Conservation (phyloP, 2,113 vertebrate genomes). For the Hyla sarda region DNA sequence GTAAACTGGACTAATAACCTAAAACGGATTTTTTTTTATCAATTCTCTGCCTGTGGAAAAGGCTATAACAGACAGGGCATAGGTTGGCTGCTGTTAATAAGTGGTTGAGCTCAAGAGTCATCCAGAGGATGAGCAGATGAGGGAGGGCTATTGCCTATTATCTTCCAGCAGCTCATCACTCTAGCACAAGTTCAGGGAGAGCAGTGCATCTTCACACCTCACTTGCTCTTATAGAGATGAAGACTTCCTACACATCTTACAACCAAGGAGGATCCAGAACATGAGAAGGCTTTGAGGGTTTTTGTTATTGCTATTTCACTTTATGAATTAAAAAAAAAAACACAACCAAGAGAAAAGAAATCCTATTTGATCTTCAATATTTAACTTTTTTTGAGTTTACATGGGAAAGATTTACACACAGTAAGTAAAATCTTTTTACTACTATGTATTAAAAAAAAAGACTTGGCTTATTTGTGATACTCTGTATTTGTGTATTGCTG, state of each 20-base stretch:
- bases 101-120: slow-evolving; percentile 38
- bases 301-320: background rate
- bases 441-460: background rate
- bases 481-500: background rate
- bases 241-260: background rate
- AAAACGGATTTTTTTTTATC: background rate
- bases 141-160: slow-evolving; percentile 38
- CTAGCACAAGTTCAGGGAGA: slow-evolving; percentile 45
- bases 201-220: slow-evolving; percentile 38
- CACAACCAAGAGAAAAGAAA: background rate
- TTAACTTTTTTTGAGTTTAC: background rate
- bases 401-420: slow-evolving; percentile 4
- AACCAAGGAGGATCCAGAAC: background rate
- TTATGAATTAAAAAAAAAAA: background rate
- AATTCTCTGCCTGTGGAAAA: background rate
- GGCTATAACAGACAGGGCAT: background rate
- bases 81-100: slow-evolving; percentile 46
- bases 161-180: slow-evolving; percentile 36
- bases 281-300: background rate
- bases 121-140: slow-evolving; percentile 47
- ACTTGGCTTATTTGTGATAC: background rate
- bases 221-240: slow-evolving; percentile 22
- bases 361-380: background rate
- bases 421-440: slow-evolving; percentile 6
- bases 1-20: slow-evolving; percentile 2